Conservation (phyloP, 2,888 invertebrate species). For the Drosophila phalerata region DNA sequence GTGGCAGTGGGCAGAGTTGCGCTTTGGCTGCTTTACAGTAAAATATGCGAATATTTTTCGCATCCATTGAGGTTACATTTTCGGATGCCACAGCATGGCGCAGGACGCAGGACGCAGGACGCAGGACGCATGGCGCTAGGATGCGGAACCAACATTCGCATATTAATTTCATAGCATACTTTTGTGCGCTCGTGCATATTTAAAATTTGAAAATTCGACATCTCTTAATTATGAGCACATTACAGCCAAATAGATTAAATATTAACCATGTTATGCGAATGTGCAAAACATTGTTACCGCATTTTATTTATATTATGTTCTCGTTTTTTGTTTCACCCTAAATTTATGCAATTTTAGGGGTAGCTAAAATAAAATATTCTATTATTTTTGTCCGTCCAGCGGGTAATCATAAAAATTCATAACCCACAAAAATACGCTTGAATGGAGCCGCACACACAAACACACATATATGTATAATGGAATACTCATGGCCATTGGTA, state of each 20-base stretch:
- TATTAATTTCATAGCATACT: slow-evolving; percentile 41
- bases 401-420: slow-evolving; percentile 70
- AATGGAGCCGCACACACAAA: slow-evolving; percentile 28
- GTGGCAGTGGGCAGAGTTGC: slow-evolving; percentile 9
- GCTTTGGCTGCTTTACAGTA: slow-evolving; percentile 9
- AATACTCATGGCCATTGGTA: slow-evolving; percentile 6
- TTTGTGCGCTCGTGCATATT: slow-evolving; percentile 43
- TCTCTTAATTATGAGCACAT: slow-evolving; percentile 72
- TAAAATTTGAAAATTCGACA: slow-evolving; percentile 44
- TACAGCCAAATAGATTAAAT: slow-evolving; percentile 65
- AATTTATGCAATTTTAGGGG: slow-evolving; percentile 48
- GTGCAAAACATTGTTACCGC: slow-evolving; percentile 24
- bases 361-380: slow-evolving; percentile 59
- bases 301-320: slow-evolving; percentile 37
- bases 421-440: slow-evolving; percentile 61
- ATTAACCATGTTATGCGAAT: slow-evolving; percentile 52
- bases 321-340: slow-evolving; percentile 8
- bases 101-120: no score
- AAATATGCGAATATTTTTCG: slow-evolving; percentile 46
- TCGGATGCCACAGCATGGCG: slow-evolving; percentile 3
- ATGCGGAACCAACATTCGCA: slow-evolving; percentile 10
- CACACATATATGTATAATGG: neutral
- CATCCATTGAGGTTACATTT: slow-evolving; percentile 22
- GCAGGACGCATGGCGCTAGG: neutral
- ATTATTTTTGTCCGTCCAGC: slow-evolving; percentile 52